These are phyloP conservation scores for Genyomyrus donnyi DNA, from an alignment of 2,113 vertebrate genomes.

Conservation along the genomic window DNA sequence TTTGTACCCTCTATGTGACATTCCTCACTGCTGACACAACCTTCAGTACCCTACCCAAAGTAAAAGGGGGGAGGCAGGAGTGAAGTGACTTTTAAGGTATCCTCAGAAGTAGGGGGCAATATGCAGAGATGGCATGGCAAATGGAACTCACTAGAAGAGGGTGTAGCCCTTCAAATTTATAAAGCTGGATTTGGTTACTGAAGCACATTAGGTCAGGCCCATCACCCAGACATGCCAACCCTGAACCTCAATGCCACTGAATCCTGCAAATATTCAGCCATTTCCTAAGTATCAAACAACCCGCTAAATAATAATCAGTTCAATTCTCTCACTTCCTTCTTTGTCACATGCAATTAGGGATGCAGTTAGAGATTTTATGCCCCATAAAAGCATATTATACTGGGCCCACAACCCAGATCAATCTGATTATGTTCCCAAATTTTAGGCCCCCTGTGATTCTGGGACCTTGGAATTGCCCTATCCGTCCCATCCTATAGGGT, in stretches of 20 bases:
- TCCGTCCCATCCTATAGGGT: not conserved
- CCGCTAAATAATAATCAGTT: not conserved
- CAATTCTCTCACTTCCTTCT: not conserved
- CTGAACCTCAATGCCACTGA: not conserved
- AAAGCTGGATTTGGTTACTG: not conserved
- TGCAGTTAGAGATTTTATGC: not conserved
- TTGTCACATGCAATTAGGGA: not conserved
- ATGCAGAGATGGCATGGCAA: not conserved
- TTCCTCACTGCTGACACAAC: conserved; percentile 57
- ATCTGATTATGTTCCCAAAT: not conserved
- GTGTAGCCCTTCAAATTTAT: not conserved
- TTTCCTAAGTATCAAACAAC: not conserved
- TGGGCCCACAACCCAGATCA: not conserved
- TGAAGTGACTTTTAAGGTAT: not conserved
- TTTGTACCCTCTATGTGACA: conserved; percentile 51
- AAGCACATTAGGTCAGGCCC: not conserved
- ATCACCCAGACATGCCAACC: not conserved
- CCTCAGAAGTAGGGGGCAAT: not conserved
- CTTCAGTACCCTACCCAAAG: conserved; percentile 17
- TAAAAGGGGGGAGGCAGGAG: conserved; percentile 15
- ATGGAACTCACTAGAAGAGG: not conserved
- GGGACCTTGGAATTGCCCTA: no score
- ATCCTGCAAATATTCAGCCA: not conserved
- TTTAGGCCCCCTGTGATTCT: not conserved
- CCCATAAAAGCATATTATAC: not conserved